Evolutionary conservation across 2,797 vertebrate genomes (phyloP).

Genomic region (Poecilia picta): DNA sequence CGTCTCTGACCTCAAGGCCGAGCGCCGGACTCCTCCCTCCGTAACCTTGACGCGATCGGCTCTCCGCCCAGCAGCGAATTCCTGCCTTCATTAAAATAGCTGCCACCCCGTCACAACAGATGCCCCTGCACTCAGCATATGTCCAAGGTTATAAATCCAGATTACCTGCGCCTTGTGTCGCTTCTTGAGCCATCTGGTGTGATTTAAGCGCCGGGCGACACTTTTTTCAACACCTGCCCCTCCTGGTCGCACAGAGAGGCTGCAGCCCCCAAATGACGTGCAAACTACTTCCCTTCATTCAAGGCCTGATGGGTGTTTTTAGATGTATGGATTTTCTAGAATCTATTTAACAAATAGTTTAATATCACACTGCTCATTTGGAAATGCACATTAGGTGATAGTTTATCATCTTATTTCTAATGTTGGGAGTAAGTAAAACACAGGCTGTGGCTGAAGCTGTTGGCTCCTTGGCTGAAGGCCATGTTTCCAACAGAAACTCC

Average conservation of each 20-base stretch:
- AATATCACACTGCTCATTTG: not conserved
- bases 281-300: conserved; percentile 23
- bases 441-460: not conserved
- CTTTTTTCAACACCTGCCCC: conserved; percentile 18
- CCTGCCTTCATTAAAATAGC: conserved; percentile 61
- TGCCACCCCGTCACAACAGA: conserved; percentile 69
- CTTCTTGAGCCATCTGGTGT: conserved; percentile 77
- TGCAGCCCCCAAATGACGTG: conserved; percentile 10
- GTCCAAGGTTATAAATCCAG: conserved; percentile 81
- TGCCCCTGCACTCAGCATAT: conserved; percentile 76
- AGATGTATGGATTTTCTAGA: not conserved
- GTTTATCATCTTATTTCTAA: not conserved
- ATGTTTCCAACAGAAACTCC: not conserved
- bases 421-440: not conserved
- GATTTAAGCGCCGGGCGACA: conserved; percentile 60
- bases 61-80: conserved; percentile 21
- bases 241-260: conserved; percentile 7
- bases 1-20: conserved; percentile 27
- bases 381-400: not conserved
- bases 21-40: conserved; percentile 1
- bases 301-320: conserved; percentile 1
- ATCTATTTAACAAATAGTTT: not conserved
- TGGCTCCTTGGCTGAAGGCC: not conserved
- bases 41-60: conserved; percentile 45
- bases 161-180: conserved; percentile 72